phyloP scores from a whole-genome alignment of 2,797 vertebrate genomes.

The Enteromius paludinosus region DNA sequence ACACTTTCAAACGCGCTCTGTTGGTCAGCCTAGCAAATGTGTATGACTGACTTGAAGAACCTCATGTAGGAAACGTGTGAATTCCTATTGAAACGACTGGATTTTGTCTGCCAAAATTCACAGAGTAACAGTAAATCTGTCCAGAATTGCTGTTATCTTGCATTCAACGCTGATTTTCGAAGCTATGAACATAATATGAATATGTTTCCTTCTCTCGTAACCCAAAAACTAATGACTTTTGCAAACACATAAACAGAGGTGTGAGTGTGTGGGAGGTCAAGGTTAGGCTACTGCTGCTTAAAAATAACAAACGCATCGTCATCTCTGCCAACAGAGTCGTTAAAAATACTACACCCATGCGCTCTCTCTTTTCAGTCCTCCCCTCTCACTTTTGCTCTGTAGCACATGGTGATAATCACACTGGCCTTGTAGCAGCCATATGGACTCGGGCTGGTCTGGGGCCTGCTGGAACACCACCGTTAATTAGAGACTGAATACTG shows the following conservation, averaged over 20 bases:
- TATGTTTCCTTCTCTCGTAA: conserved; percentile 15
- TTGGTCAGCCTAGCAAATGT: neutral
- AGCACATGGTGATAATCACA: conserved; percentile 82
- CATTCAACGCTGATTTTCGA: conserved; percentile 5
- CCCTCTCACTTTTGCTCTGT: conserved; percentile 72
- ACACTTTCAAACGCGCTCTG: neutral
- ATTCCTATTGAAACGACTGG: neutral
- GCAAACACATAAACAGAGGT: conserved; percentile 47
- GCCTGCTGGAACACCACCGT: conserved; percentile 86
- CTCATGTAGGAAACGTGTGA: neutral
- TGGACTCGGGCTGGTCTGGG: conserved; percentile 82
- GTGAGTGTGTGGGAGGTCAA: conserved; percentile 63
- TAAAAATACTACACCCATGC: conserved; percentile 84
- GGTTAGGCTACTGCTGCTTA: conserved; percentile 63
- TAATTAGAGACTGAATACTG: conserved; percentile 89
- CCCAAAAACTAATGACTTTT: conserved; percentile 44
- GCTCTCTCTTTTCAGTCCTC: conserved; percentile 27
- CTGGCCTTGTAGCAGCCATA: conserved; percentile 83
- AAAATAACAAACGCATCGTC: conserved; percentile 78
- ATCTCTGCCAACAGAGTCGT: conserved; percentile 79
- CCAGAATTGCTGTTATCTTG: neutral
- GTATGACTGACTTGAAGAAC: neutral
- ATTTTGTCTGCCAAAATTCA: neutral
- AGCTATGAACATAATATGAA: conserved; percentile 39
- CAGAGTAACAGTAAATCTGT: neutral